Conservation (phyloP, 1,140 invertebrate genomes). For the Agrilus planipennis region DNA sequence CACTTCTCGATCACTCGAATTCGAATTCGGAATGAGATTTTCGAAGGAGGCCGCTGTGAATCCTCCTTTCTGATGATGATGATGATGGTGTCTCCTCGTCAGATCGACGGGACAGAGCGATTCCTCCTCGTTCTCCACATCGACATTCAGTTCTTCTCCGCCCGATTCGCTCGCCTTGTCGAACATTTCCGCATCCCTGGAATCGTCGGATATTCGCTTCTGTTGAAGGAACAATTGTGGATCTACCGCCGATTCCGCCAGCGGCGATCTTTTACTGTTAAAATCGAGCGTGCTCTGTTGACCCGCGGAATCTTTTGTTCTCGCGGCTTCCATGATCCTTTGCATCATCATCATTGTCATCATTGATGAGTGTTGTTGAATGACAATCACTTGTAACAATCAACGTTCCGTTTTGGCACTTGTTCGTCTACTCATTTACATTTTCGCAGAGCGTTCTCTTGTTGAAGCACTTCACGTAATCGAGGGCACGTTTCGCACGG, state of each 20-base stretch:
- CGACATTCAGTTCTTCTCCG: slow-evolving; percentile 31
- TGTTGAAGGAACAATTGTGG: slow-evolving; percentile 16
- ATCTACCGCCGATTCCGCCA: background rate
- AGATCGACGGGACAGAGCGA: slow-evolving; percentile 34
- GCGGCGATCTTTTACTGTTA: slow-evolving; percentile 8
- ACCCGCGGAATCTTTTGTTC: slow-evolving; percentile 11
- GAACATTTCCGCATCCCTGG: slow-evolving; percentile 29
- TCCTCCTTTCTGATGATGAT: too few relatives aligned
- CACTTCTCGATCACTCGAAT: slow-evolving; percentile 24
- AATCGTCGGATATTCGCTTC: slow-evolving; percentile 27
- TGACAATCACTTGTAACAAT: background rate
- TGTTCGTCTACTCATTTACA: background rate
- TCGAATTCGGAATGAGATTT: slow-evolving; percentile 17
- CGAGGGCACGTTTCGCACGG: background rate
- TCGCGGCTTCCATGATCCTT: slow-evolving; percentile 28
- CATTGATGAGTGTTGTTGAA: slow-evolving; percentile 14
- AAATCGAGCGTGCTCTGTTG: slow-evolving; percentile 3
- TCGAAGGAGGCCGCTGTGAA: slow-evolving; percentile 24
- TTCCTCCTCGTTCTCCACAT: slow-evolving; percentile 33
- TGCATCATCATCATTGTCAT: slow-evolving; percentile 41
- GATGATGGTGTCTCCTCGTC: slow-evolving; percentile 28
- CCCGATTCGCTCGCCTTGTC: slow-evolving; percentile 26
- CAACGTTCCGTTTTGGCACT: too few relatives aligned
- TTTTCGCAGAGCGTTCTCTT: background rate
- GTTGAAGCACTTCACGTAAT: background rate